Conservation (phyloP, 2,888 invertebrate species). For the Entomobrya multifasciata region DNA sequence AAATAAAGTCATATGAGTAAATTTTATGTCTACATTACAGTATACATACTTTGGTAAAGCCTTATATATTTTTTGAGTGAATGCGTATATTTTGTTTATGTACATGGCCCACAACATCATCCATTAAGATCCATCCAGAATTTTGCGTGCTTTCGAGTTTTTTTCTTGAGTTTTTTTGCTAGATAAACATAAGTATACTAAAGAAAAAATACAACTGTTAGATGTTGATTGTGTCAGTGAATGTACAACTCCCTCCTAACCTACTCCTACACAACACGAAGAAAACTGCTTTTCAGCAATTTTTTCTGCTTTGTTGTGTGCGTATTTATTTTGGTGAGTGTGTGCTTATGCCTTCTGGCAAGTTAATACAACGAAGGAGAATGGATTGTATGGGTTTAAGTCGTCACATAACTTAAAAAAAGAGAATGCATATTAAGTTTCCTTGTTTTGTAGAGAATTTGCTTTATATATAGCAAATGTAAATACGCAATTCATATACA, state of each 20-base stretch:
- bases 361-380: too few relatives aligned
- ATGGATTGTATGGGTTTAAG: background rate
- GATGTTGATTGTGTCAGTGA: too few relatives aligned
- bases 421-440: conserved; percentile 34
- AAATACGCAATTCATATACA: too few relatives aligned
- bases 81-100: conserved; percentile 43
- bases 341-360: background rate
- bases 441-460: conserved; percentile 23
- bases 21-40: too few relatives aligned
- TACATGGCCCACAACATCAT: conserved; percentile 22
- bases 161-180: background rate
- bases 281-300: background rate
- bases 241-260: background rate
- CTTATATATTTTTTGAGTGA: conserved; percentile 12
- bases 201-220: too few relatives aligned
- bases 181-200: too few relatives aligned
- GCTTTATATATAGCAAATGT: too few relatives aligned
- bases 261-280: background rate
- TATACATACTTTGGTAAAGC: background rate
- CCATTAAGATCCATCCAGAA: conserved; percentile 5
- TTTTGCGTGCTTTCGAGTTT: background rate
- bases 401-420: conserved; percentile 10
- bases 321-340: background rate
- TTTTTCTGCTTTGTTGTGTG: conserved; percentile 11
- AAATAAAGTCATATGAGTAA: too few relatives aligned